These are phyloP conservation scores for Choloepus didactylus DNA, from an alignment of 2,797 vertebrate genomes.

Conservation along the genomic window DNA sequence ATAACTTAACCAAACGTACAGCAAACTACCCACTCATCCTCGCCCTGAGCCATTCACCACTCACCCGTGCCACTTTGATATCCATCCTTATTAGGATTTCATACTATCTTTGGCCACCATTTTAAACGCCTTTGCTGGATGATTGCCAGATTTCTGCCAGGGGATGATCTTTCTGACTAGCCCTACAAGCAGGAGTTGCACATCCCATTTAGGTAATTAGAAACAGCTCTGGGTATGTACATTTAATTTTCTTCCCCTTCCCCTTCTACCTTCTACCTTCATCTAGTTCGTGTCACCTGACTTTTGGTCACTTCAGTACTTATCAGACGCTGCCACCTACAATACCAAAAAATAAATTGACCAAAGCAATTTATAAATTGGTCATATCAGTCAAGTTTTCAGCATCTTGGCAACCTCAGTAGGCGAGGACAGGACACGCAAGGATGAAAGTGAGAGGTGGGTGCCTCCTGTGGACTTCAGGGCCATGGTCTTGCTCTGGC, in stretches of 20 bases:
- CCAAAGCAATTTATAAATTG: background rate
- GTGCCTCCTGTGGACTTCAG: rapidly evolving
- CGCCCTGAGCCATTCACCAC: rapidly evolving
- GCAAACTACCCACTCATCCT: too few relatives aligned
- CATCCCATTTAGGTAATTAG: rapidly evolving
- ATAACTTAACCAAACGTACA: too few relatives aligned
- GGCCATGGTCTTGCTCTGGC: rapidly evolving
- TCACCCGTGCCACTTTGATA: rapidly evolving
- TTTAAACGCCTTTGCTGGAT: background rate
- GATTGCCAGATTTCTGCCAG: background rate
- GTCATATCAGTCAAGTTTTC: background rate
- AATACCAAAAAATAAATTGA: background rate
- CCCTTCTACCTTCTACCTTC: background rate
- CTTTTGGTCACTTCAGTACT: background rate
- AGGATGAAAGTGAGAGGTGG: rapidly evolving
- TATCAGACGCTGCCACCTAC: too few relatives aligned
- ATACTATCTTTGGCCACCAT: background rate
- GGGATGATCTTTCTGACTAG: rapidly evolving
- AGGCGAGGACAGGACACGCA: background rate
- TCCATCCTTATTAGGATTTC: rapidly evolving
- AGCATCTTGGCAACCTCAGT: too few relatives aligned
- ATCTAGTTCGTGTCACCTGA: background rate
- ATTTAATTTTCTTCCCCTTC: background rate
- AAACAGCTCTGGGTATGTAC: background rate
- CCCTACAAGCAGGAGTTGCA: rapidly evolving